Conservation (phyloP, 2,888 invertebrate genomes). For the Fabriciana adippe region DNA sequence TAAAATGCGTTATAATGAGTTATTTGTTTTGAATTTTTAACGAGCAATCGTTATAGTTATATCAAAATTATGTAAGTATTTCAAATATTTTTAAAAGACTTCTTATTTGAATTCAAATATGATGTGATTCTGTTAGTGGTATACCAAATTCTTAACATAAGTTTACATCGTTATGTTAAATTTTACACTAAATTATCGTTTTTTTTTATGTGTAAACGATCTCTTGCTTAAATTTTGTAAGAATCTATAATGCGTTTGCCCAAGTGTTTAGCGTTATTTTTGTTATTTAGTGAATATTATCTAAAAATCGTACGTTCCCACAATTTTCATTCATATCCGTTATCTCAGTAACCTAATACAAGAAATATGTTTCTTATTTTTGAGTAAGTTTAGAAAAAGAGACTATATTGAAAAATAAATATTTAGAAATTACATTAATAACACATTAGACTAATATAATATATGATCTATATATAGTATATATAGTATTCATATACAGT, state of each 20-base stretch:
- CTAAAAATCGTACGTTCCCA: too few species aligned
- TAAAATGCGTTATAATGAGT: constrained; percentile 23
- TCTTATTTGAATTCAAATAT: neutral
- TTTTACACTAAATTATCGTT: constrained; percentile 20
- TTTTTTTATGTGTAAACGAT: constrained; percentile 4
- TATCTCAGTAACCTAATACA: too few species aligned
- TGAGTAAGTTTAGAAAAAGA: too few species aligned
- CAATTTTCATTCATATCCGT: too few species aligned
- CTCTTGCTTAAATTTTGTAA: constrained; percentile 13
- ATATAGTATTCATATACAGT: too few species aligned
- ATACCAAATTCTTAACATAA: constrained; percentile 19
- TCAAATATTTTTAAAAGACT: neutral
- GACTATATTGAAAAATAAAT: too few species aligned
- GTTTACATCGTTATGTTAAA: constrained; percentile 29
- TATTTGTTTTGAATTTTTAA: neutral
- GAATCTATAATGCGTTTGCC: constrained; percentile 1
- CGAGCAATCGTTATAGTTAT: neutral
- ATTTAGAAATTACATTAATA: too few species aligned
- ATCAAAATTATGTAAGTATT: constrained; percentile 7
- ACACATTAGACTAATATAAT: too few species aligned
- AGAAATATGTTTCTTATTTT: too few species aligned
- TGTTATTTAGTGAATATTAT: too few species aligned
- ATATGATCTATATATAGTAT: too few species aligned
- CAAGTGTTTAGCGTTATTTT: too few species aligned
- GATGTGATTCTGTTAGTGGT: constrained; percentile 2